A percentile compares a stretch with the other conserved stretches of the same genome.
Evolutionary conservation across 2,797 vertebrate species (phyloP).

Genomic region (Sebastes hubbsi): DNA sequence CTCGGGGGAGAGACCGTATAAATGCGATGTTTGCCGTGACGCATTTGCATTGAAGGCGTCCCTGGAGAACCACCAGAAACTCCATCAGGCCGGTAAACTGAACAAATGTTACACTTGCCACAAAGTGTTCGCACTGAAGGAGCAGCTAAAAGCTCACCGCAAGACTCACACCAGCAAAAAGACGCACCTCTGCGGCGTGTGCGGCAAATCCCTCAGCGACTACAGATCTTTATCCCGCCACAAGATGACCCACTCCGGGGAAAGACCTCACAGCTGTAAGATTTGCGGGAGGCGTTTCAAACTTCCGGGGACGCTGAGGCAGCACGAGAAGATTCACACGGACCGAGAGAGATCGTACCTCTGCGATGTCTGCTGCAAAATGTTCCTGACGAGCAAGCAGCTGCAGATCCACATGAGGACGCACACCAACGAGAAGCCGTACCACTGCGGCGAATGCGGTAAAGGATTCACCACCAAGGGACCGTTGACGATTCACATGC

Average conservation of each 20-base stretch:
- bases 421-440: slow-evolving; percentile 57
- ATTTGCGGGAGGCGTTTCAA: slow-evolving; percentile 58
- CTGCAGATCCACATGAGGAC: slow-evolving; percentile 62
- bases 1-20: neutral
- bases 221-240: slow-evolving; percentile 57
- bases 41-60: neutral
- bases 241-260: slow-evolving; percentile 55
- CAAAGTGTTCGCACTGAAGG: slow-evolving; percentile 18
- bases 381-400: slow-evolving; percentile 60
- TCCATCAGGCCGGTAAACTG: neutral
- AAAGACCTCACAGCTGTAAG: slow-evolving; percentile 54
- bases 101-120: slow-evolving; percentile 34
- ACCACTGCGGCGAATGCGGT: slow-evolving; percentile 53
- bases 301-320: slow-evolving; percentile 44
- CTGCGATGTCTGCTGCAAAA: slow-evolving; percentile 73
- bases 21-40: neutral
- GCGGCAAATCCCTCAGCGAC: slow-evolving; percentile 62
- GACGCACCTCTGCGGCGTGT: slow-evolving; percentile 53
- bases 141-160: slow-evolving; percentile 22
- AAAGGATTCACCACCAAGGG: slow-evolving; percentile 51
- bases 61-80: slow-evolving; percentile 9
- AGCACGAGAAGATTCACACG: slow-evolving; percentile 67
- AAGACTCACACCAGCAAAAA: slow-evolving; percentile 8
- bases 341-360: slow-evolving; percentile 50
- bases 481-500: slow-evolving; percentile 35